Conservation (phyloP, 2,113 vertebrate genomes). For the Butorides virescens region DNA sequence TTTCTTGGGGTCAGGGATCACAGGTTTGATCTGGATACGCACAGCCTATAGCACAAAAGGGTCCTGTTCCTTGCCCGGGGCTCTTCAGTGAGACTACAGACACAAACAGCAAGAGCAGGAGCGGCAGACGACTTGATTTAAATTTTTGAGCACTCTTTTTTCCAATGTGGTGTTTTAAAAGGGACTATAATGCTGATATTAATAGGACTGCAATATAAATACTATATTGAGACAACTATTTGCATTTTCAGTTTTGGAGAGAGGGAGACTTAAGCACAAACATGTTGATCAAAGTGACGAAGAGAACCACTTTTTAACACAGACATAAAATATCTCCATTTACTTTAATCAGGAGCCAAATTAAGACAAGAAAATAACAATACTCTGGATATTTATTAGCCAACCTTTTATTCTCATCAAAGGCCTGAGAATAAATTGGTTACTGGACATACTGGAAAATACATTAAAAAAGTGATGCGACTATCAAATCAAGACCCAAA, state of each 20-base stretch:
- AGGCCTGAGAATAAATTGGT: background rate
- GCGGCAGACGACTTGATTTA: background rate
- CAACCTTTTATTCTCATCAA: background rate
- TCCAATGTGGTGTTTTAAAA: background rate
- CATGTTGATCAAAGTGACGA: background rate
- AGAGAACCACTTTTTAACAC: background rate
- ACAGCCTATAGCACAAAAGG: background rate
- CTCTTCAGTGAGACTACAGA: background rate
- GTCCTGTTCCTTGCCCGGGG: background rate
- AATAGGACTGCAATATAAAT: background rate
- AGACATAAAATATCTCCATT: background rate
- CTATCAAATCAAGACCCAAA: background rate
- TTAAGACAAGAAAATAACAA: constrained; percentile 6
- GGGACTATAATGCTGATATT: background rate
- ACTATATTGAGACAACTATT: background rate
- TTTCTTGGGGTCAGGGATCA: constrained; percentile 1
- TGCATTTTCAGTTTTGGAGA: constrained; percentile 7
- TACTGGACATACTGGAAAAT: background rate
- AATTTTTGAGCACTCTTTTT: background rate
- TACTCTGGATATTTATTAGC: background rate
- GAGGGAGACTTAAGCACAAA: background rate
- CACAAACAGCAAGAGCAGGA: background rate
- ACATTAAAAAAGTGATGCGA: background rate
- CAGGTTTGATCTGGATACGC: background rate
- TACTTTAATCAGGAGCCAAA: constrained; percentile 14